These are phyloP conservation scores for Chaetoderma sp. DNA, from an alignment of 2,888 invertebrate species.

Conservation along the genomic window DNA sequence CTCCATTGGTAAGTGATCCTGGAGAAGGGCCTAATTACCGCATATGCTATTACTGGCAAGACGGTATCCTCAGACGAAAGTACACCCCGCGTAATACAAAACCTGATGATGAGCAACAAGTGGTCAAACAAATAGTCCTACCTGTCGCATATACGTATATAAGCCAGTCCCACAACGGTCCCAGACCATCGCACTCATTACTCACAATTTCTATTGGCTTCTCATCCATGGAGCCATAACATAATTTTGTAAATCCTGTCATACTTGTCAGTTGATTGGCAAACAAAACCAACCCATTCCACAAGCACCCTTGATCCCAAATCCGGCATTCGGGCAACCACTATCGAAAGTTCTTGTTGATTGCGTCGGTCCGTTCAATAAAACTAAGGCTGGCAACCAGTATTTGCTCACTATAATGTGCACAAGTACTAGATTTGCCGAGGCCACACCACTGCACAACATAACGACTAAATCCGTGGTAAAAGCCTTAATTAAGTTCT, in stretches of 20 bases:
- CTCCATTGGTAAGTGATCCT: no score
- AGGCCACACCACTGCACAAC: slow-evolving; percentile 17
- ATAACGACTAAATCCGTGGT: neutral
- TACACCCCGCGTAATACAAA: no score
- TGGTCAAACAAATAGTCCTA: no score
- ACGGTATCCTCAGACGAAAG: no score
- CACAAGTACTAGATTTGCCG: slow-evolving; percentile 12
- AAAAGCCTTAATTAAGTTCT: slow-evolving; percentile 4
- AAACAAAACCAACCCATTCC: slow-evolving; percentile 1
- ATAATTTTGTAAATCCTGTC: slow-evolving; percentile 10
- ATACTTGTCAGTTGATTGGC: slow-evolving; percentile 16
- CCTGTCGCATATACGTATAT: no score
- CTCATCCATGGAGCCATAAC: slow-evolving; percentile 6
- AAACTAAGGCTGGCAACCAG: slow-evolving; percentile 7
- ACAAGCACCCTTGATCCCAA: slow-evolving; percentile 7
- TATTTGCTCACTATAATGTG: slow-evolving; percentile 23
- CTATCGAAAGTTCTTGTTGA: slow-evolving; percentile 5
- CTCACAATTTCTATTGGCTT: slow-evolving; percentile 18
- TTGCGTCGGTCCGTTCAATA: slow-evolving; percentile 19
- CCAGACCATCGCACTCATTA: no score
- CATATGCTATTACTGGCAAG: no score
- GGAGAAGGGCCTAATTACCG: no score
- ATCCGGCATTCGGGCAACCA: slow-evolving; percentile 17
- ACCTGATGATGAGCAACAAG: no score
- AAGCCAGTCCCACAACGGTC: no score